Evolutionary conservation across 2,888 invertebrate species (phyloP).

Genomic region (Trachelus troglodyta): DNA sequence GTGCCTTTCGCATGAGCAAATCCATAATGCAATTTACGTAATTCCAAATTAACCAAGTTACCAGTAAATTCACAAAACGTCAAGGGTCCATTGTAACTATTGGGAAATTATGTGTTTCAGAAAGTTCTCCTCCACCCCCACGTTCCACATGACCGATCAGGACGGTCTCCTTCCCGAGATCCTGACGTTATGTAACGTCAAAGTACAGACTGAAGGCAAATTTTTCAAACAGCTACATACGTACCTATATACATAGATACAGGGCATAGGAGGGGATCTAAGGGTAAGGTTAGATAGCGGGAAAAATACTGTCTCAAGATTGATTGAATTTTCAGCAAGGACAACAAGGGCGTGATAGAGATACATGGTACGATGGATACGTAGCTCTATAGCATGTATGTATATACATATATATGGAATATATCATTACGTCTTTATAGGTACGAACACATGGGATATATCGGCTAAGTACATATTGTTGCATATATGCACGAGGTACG

Average conservation of each 20-base stretch:
- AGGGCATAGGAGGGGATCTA: not conserved
- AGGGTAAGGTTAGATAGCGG: not conserved
- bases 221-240: not conserved
- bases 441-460: not conserved
- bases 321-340: not conserved
- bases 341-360: not conserved
- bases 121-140: not conserved
- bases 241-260: not conserved
- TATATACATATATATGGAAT: not conserved
- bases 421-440: not conserved
- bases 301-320: not conserved
- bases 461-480: slow-evolving; percentile 3
- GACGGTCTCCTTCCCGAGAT: slow-evolving; percentile 24
- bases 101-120: not conserved
- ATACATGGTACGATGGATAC: not conserved
- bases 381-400: not conserved
- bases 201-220: not conserved
- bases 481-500: slow-evolving; percentile 2
- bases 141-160: slow-evolving; percentile 25
- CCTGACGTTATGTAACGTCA: slow-evolving; percentile 30
- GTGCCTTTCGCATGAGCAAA: not conserved
- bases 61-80: not conserved
- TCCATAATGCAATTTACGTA: not conserved
- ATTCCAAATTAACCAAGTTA: not conserved
- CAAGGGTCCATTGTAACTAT: not conserved